Conservation (phyloP, 2,888 invertebrate genomes). For the Dorcus parallelipipedus region DNA sequence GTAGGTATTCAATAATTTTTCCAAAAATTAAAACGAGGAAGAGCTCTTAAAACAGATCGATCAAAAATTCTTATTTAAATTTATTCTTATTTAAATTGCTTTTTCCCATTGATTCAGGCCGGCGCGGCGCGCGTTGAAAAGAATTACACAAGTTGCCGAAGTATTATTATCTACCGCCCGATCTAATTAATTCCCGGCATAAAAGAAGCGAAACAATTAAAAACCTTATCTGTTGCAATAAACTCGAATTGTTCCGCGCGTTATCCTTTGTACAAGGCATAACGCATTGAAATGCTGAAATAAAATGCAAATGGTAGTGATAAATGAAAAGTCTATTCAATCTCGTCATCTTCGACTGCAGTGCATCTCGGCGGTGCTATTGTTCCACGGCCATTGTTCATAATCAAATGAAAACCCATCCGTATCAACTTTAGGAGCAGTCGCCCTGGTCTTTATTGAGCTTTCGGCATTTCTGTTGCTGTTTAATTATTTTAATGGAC, state of each 20-base stretch:
- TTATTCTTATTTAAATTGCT: too few relatives aligned
- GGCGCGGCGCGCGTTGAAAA: not conserved
- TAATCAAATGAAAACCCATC: slow-evolving; percentile 42
- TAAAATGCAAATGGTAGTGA: slow-evolving; percentile 28
- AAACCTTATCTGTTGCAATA: slow-evolving; percentile 17
- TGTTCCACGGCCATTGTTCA: slow-evolving; percentile 38
- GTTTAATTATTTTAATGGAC: slow-evolving; percentile 13
- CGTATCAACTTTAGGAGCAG: slow-evolving; percentile 32
- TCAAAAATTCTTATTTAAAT: too few relatives aligned
- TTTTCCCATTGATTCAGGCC: too few relatives aligned
- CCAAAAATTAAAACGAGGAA: too few relatives aligned
- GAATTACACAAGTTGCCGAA: not conserved
- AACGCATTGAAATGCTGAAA: slow-evolving; percentile 21
- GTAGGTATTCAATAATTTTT: too few relatives aligned
- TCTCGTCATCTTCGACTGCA: slow-evolving; percentile 36
- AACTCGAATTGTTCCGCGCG: slow-evolving; percentile 10
- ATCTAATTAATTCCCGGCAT: not conserved
- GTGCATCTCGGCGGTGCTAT: slow-evolving; percentile 33
- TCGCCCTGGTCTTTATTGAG: slow-evolving; percentile 14
- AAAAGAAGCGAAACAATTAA: slow-evolving; percentile 17
- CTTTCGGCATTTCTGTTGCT: not conserved
- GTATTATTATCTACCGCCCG: not conserved
- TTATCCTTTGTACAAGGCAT: slow-evolving; percentile 12
- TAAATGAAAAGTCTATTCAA: slow-evolving; percentile 32
- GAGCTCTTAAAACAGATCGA: too few relatives aligned